phyloP scores from a whole-genome alignment of 2,888 invertebrate species.

The Agonum fuliginosum region DNA sequence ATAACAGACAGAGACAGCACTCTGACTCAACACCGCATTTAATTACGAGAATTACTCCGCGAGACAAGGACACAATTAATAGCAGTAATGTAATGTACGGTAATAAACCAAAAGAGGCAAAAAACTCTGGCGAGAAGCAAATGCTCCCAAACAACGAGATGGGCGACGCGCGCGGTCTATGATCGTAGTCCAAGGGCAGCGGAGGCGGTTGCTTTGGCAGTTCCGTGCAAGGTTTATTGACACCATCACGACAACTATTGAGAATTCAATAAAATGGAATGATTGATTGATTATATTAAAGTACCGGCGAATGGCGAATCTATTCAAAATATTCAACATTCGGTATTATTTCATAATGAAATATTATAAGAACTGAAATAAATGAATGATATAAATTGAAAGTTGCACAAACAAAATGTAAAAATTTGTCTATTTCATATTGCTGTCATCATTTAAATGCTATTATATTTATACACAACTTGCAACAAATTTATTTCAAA shows the following conservation, averaged over 20 bases:
- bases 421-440: too few relatives aligned
- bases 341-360: too few relatives aligned
- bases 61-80: conserved; percentile 45
- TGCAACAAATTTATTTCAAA: too few relatives aligned
- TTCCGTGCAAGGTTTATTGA: neutral
- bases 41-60: conserved; percentile 29
- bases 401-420: too few relatives aligned
- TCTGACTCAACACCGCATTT: conserved; percentile 39
- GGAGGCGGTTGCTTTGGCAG: too few relatives aligned
- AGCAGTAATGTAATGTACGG: conserved; percentile 39
- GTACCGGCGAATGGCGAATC: too few relatives aligned
- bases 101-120: conserved; percentile 41
- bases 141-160: neutral
- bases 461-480: too few relatives aligned
- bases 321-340: too few relatives aligned
- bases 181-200: neutral
- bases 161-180: neutral
- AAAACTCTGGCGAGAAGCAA: conserved; percentile 15
- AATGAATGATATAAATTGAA: too few relatives aligned
- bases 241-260: neutral
- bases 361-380: too few relatives aligned
- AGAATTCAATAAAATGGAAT: neutral
- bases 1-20: conserved; percentile 30
- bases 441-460: too few relatives aligned
- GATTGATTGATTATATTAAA: neutral